These are phyloP conservation scores for Protobothrops mucrosquamatus DNA, from an alignment of 2,113 vertebrate genomes.

Conservation along the genomic window DNA sequence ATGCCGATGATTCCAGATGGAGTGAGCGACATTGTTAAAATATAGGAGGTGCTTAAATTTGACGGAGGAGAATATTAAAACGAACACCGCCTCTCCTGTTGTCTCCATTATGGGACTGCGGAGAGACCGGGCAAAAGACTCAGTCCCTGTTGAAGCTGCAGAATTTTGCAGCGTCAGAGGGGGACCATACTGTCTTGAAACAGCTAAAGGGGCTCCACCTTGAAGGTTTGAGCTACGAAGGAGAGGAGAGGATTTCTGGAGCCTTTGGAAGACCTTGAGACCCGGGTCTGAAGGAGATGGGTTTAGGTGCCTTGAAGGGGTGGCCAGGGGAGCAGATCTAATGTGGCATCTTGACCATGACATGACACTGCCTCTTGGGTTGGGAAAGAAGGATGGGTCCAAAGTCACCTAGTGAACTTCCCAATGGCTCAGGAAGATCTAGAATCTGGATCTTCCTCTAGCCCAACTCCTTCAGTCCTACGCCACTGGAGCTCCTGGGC, in stretches of 20 bases:
- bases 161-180: background rate
- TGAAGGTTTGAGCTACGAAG: background rate
- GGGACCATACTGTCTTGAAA: background rate
- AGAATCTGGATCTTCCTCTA: background rate
- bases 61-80: slow-evolving; percentile 18
- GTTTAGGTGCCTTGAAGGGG: background rate
- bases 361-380: background rate
- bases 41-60: slow-evolving; percentile 29
- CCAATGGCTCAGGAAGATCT: background rate
- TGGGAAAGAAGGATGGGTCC: background rate
- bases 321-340: background rate
- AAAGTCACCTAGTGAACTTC: background rate
- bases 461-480: too few species aligned
- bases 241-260: too few species aligned
- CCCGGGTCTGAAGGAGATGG: background rate
- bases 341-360: background rate
- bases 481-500: background rate
- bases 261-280: background rate
- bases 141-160: background rate
- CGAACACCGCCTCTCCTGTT: background rate
- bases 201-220: background rate
- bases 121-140: background rate
- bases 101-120: background rate
- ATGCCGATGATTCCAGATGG: slow-evolving; percentile 19
- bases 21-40: slow-evolving; percentile 20